Conservation (phyloP, 2,113 vertebrate species). For the Tetraodon nigroviridis region DNA sequence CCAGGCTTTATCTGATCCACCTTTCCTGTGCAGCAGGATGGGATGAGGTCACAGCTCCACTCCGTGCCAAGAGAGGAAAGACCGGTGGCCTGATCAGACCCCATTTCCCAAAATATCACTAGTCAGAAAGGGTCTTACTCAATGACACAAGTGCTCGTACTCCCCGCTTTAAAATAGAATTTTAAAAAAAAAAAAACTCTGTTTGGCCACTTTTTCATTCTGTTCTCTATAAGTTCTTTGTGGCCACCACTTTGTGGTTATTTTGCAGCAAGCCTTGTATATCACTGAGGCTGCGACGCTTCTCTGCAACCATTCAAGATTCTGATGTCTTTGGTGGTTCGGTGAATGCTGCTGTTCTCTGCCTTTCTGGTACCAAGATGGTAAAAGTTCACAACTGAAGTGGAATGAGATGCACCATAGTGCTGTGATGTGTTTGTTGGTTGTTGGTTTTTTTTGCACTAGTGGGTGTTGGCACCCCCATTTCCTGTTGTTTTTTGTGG, state of each 20-base stretch:
- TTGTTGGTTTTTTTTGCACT: slow-evolving; percentile 9
- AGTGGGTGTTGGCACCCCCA: slow-evolving; percentile 34
- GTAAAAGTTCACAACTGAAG: slow-evolving; percentile 9
- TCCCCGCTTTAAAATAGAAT: no score
- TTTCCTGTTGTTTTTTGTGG: slow-evolving; percentile 44
- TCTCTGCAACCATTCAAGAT: slow-evolving; percentile 38
- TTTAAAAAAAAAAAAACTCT: neutral
- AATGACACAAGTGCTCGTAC: no score
- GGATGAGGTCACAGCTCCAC: slow-evolving; percentile 55
- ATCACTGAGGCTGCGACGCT: slow-evolving; percentile 28
- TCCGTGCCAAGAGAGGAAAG: slow-evolving; percentile 41
- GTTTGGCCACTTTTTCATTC: neutral
- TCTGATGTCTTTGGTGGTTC: slow-evolving; percentile 29
- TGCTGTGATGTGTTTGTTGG: slow-evolving; percentile 11
- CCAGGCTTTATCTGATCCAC: slow-evolving; percentile 38
- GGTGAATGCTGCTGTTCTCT: slow-evolving; percentile 34
- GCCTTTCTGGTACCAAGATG: slow-evolving; percentile 42
- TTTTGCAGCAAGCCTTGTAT: slow-evolving; percentile 54
- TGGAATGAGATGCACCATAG: slow-evolving; percentile 2
- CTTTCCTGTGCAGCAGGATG: slow-evolving; percentile 62
- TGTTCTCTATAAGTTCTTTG: slow-evolving; percentile 19
- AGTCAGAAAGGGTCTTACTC: no score
- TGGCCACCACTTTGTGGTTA: slow-evolving; percentile 42
- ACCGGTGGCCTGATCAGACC: slow-evolving; percentile 5
- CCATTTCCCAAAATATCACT: no score